Evolutionary conservation across 2,888 invertebrate genomes (phyloP), one percentile per base, ranked within the genome.

Genomic region (Salticus scenicus): DNA sequence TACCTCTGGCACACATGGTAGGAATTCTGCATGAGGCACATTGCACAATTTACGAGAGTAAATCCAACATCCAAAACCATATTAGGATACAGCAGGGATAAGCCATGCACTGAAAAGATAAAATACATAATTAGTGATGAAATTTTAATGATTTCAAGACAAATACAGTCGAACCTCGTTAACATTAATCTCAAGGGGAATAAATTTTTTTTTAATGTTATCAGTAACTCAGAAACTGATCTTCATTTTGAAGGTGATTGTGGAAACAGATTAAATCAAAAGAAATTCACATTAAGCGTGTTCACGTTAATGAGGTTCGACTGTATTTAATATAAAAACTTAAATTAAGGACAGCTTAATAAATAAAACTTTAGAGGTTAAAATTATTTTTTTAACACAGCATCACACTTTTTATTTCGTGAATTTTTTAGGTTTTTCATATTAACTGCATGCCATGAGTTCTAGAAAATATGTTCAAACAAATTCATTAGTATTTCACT

Each of bases 1-100:
- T 87, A 87, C 81, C 87, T 87, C 70, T 87, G 87, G 69, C 87
- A 87, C 30, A 87, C 87, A 73, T 76, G 71, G 80, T 78, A 76
- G 74, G 81, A 74, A 30, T 57, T 73, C 31, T 42, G 42, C 37
- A 66, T 71, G 14, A 76, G 27, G 17, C 67, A 28, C 83, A 84
- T 77, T 2, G 51, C 77, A 69, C 72, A 27, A 20, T 31, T 77
- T 69, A 84, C 0, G n/a, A 69, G 51, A 24, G 37, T 28, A 20
- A 24, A 12, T 72, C 67, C 67, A n/a, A 37, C n/a, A n/a, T n/a
- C 7, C 27, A 42, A 30, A 72, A 67, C 64, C 83, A 84, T 84
- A 24, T 47, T 47, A 42, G 8, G 8, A 14, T 24, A 17, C 0
- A 4, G 17, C 12, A 10, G 14, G 31, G 28, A 28, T 31, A 33